These are phyloP conservation scores for Micromussa lordhowensis DNA, from an alignment of 92 coral and sea anemone genomes.

Conservation along the genomic window DNA sequence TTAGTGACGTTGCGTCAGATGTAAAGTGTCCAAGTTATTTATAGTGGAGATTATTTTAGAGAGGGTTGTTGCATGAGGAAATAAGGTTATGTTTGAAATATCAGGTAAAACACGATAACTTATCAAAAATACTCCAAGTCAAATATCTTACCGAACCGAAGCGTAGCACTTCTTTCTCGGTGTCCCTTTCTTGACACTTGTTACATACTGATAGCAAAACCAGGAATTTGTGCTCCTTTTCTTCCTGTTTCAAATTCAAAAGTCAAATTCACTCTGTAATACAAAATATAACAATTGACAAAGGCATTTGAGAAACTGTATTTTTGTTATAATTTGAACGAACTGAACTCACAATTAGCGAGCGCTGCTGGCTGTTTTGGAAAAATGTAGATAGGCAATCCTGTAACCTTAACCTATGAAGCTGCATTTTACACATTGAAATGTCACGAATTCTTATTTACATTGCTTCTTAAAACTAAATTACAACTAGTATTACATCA, in stretches of 20 bases:
- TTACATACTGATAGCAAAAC: not conserved
- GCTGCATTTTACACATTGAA: not conserved
- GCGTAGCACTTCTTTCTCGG: too few species aligned
- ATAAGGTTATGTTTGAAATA: not conserved
- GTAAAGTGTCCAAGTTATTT: not conserved
- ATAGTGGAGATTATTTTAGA: too few species aligned
- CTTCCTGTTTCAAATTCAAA: too few species aligned
- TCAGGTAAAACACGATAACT: not conserved
- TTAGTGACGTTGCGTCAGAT: not conserved
- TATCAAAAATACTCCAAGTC: not conserved
- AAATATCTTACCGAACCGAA: too few species aligned
- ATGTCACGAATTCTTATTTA: not conserved
- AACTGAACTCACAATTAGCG: not conserved
- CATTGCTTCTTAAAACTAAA: not conserved
- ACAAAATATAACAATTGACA: not conserved
- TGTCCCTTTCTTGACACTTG: not conserved
- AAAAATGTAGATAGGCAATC: not conserved
- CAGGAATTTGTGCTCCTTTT: not conserved
- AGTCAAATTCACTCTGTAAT: slow-evolving; percentile 1
- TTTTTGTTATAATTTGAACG: not conserved
- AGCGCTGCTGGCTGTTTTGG: not conserved
- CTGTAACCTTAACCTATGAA: not conserved
- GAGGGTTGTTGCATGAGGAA: not conserved
- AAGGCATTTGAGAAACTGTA: not conserved
- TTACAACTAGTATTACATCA: slow-evolving; percentile 52